phyloP scores from a whole-genome alignment of 2,113 vertebrate genomes.

The Psilopogon haemacephalus region DNA sequence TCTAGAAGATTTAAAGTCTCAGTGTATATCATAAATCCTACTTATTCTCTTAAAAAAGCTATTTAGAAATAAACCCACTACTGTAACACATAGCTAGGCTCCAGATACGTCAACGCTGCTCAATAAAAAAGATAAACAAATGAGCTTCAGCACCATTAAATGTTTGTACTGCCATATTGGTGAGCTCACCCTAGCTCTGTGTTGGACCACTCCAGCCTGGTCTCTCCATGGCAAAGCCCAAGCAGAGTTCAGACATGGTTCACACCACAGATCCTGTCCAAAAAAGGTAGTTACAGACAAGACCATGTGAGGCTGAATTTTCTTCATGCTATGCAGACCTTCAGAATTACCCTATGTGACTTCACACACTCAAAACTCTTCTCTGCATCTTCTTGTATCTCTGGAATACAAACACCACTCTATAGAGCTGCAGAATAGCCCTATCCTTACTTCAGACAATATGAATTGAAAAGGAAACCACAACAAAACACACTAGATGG shows the following conservation, averaged over 20 bases:
- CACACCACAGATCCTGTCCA: background rate
- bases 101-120: background rate
- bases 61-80: background rate
- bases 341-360: background rate
- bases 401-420: background rate
- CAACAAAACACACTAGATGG: background rate
- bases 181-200: background rate
- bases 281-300: background rate
- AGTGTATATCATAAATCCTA: background rate
- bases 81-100: background rate
- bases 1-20: background rate
- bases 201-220: background rate
- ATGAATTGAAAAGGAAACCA: background rate
- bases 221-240: background rate
- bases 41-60: background rate
- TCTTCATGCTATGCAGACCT: background rate
- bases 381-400: background rate
- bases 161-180: background rate
- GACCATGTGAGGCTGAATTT: background rate
- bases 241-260: background rate
- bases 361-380: background rate
- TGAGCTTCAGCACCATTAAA: background rate
- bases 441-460: background rate
- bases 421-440: background rate
- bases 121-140: background rate